Evolutionary conservation across 2,888 invertebrate species (phyloP).

Genomic region (Tryphoninae sp.): DNA sequence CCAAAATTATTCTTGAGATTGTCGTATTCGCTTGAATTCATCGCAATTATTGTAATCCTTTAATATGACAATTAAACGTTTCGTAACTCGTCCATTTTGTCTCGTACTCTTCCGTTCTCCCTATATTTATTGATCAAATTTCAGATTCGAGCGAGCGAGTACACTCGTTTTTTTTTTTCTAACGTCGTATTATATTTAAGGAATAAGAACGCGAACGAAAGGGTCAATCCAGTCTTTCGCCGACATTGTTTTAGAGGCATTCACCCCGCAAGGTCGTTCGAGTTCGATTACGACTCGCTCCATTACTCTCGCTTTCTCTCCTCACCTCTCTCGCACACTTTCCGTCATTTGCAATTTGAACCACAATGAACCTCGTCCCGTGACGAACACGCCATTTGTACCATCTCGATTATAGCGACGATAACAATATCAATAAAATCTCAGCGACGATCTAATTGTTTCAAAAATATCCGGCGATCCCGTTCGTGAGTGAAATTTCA

Average conservation of each 20-base stretch:
- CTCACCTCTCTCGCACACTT: neutral
- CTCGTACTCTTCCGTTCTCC: neutral
- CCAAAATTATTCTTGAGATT: too few species aligned
- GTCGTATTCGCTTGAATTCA: neutral
- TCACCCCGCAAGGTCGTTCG: neutral
- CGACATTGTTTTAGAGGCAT: neutral
- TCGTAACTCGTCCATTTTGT: conserved; percentile 4
- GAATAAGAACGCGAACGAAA: neutral
- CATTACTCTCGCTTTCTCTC: neutral
- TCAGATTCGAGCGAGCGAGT: too few species aligned
- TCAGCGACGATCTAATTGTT: neutral
- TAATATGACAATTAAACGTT: neutral
- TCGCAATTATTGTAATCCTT: neutral
- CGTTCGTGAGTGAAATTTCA: neutral
- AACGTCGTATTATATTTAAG: neutral
- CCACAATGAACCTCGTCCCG: neutral
- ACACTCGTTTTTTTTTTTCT: too few species aligned
- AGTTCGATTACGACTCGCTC: conserved; percentile 21
- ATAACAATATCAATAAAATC: neutral
- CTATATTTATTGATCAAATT: too few species aligned
- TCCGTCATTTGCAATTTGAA: conserved; percentile 9
- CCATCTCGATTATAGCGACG: neutral
- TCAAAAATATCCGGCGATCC: neutral
- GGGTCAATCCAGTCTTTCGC: neutral
- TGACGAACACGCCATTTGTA: neutral